Evolutionary conservation across 2,797 vertebrate species (phyloP), one percentile per base, ranked within the genome.

Genomic region (Meda fulgida): DNA sequence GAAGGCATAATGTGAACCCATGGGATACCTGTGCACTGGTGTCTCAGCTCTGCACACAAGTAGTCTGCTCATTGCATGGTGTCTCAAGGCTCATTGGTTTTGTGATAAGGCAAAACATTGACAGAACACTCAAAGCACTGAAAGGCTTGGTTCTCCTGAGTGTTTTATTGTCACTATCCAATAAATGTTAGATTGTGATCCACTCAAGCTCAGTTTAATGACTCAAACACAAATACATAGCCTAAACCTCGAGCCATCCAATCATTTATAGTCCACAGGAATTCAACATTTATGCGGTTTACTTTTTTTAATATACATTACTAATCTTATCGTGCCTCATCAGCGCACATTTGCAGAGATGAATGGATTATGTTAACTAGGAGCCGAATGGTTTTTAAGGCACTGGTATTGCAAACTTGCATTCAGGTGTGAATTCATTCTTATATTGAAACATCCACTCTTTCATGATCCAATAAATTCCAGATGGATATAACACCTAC

Each of bases 41-140:
- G 71, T 65, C 46, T 76, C 31, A 76, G 72, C 43, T 63, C 29
- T 48, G n/a, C 14, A 38, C 76, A 70, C 81, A 75, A 65, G 80
- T 66, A 77, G 71, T 51, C 40, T 73, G 72, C 80, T 84, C 83
- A 70, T 43, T 86, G 78, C 80, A 77, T 75, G 73, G 67, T 86
- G 79, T 86, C 83, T 84, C 73, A 84, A 81, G 82, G 58, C 79
- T 86, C 40, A 65, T 65, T 88, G 79, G 83, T 76, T 82, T 82
- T 85, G 75, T 82, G 79, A 86, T 81, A 88, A 65, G 80, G 34
- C 36, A 73, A 67, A 75, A 65, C 67, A 79, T 29, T 75, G 79
- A 84, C 43, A 82, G 69, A 75, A 84, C 51, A 82, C 76, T 82
- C 60, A 81, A 67, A 55, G 31, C 78, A 31, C 78, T 77, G n/a